phyloP scores from a whole-genome alignment of 1,140 invertebrate genomes.

The Helicoverpa armigera region DNA sequence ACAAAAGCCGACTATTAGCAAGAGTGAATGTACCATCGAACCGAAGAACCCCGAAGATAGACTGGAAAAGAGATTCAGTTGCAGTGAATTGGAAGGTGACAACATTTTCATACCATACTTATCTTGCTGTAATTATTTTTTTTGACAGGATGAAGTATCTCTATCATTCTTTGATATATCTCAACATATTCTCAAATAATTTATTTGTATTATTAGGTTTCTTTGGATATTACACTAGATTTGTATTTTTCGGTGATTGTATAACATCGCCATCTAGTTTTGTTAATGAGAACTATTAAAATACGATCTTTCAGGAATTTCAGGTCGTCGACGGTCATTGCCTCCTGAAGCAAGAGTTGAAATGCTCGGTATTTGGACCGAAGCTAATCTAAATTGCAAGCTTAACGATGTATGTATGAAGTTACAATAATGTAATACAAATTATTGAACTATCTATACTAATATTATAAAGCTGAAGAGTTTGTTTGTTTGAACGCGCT shows the following conservation, averaged over 20 bases:
- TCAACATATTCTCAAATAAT: too few relatives aligned
- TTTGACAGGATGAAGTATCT: too few relatives aligned
- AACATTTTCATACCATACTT: too few relatives aligned
- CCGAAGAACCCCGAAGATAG: constrained; percentile 66
- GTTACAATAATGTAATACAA: neutral
- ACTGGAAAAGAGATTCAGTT: constrained; percentile 74
- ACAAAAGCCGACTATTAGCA: constrained; percentile 71
- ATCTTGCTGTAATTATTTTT: too few relatives aligned
- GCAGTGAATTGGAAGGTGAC: constrained; percentile 79
- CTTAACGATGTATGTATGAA: constrained; percentile 75
- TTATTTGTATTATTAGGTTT: too few relatives aligned
- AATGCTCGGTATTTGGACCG: constrained; percentile 83
- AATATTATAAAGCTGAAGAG: too few relatives aligned
- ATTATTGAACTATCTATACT: constrained; percentile 4
- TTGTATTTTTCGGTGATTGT: too few relatives aligned
- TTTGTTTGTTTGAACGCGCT: too few relatives aligned
- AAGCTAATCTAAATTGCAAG: constrained; percentile 83
- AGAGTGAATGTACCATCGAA: constrained; percentile 75
- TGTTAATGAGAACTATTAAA: neutral
- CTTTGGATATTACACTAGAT: too few relatives aligned
- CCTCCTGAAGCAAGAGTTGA: constrained; percentile 75
- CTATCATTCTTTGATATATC: too few relatives aligned
- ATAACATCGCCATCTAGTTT: constrained; percentile 45
- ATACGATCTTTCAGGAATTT: constrained; percentile 57
- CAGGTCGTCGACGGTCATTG: constrained; percentile 62